Conservation (phyloP, 2,888 invertebrate species). For the Leptinotarsa peninsularis region DNA sequence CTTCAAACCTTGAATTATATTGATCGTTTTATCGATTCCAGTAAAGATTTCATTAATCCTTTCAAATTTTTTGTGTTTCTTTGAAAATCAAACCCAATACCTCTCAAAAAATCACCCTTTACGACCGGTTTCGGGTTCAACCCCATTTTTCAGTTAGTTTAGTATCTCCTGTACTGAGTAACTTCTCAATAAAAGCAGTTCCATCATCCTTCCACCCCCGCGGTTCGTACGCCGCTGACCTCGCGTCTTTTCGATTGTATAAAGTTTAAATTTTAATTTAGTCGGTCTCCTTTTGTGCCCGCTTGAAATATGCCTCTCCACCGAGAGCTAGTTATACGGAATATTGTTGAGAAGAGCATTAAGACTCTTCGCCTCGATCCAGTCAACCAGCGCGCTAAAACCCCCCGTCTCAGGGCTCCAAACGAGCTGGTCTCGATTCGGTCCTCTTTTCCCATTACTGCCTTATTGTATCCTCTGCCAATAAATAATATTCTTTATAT, state of each 20-base stretch:
- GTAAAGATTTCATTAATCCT: too few species aligned
- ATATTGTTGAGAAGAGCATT: conserved; percentile 60
- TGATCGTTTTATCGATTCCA: too few species aligned
- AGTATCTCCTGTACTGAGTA: too few species aligned
- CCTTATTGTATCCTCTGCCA: conserved; percentile 65
- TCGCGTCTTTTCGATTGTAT: conserved; percentile 50
- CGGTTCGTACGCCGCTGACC: conserved; percentile 16
- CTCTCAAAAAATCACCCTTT: too few species aligned
- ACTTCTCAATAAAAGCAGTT: too few species aligned
- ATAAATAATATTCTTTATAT: conserved; percentile 67
- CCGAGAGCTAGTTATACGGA: conserved; percentile 59
- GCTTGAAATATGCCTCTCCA: conserved; percentile 55
- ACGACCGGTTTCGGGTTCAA: too few species aligned
- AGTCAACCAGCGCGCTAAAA: conserved; percentile 45
- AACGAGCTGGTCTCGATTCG: conserved; percentile 33
- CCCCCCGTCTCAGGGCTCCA: conserved; percentile 24
- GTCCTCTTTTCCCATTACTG: conserved; percentile 62
- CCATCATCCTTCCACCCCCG: too few species aligned
- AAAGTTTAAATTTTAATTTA: conserved; percentile 61
- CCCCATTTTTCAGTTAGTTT: too few species aligned
- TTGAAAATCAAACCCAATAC: too few species aligned
- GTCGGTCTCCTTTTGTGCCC: conserved; percentile 60
- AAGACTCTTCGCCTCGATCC: conserved; percentile 58
- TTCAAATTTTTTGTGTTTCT: too few species aligned
- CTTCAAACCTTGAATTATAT: too few species aligned